A percentile compares a stretch with the other conserved stretches of the same genome.
Evolutionary conservation across 2,797 vertebrate species (phyloP).

Genomic region (Meriones psammophilus): DNA sequence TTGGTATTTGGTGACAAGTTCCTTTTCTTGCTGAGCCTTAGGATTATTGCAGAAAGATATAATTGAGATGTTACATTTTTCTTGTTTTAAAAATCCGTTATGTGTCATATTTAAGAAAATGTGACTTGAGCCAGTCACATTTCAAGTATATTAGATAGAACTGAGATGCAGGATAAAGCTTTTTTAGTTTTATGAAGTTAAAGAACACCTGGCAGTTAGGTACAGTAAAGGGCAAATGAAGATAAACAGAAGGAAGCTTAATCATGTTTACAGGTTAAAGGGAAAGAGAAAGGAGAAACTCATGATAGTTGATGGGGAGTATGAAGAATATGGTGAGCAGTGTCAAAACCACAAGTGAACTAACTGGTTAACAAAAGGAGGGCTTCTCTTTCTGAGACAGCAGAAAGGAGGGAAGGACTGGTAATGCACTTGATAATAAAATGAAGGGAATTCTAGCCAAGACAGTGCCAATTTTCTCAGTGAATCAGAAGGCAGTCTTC

Average conservation of each 20-base stretch:
- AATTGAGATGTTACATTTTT: neutral
- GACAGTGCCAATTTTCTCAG: neutral
- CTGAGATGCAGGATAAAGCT: neutral
- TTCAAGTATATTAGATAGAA: conserved; percentile 37
- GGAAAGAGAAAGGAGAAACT: neutral
- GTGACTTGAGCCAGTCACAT: neutral
- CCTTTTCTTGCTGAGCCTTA: neutral
- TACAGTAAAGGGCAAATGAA: neutral
- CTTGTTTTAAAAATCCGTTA: conserved; percentile 32
- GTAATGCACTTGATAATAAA: neutral
- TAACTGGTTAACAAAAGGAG: neutral
- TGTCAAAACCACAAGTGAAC: neutral
- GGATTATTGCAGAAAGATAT: neutral
- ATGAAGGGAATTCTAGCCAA: conserved; percentile 27
- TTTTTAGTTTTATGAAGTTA: conserved; percentile 4
- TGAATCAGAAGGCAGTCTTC: conserved; percentile 39
- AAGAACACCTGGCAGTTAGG: neutral
- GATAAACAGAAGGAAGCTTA: neutral
- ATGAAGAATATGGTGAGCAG: neutral
- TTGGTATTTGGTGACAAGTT: neutral
- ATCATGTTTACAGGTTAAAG: conserved; percentile 17
- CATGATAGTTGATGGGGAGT: neutral
- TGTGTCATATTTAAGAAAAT: conserved; percentile 40
- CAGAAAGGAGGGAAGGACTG: neutral
- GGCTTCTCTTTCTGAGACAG: neutral